phyloP scores from a whole-genome alignment of 2,888 invertebrate species.

The Norana najaformis region DNA sequence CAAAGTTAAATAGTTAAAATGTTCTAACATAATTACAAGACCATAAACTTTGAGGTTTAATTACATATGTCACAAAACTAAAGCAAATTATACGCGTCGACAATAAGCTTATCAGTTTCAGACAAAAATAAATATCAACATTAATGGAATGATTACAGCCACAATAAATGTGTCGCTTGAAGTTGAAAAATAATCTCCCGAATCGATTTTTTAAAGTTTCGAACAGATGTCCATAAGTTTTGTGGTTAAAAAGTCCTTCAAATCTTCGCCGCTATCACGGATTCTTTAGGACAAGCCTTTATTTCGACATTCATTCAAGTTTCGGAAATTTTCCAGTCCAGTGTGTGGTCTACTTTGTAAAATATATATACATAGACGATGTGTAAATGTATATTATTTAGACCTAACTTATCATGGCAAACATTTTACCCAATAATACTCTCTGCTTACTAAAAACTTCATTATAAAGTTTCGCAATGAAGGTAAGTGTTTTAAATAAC shows the following conservation, averaged over 20 bases:
- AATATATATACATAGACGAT: not conserved
- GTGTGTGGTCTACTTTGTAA: not conserved
- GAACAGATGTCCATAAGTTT: not conserved
- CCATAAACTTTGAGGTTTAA: conserved; percentile 18
- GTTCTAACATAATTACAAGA: not conserved
- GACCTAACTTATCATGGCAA: not conserved
- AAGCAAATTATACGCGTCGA: conserved; percentile 21
- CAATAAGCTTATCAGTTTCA: conserved; percentile 14
- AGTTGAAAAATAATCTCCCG: conserved; percentile 15
- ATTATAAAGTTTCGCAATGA: not conserved
- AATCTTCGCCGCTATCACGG: not conserved
- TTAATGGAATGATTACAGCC: conserved; percentile 20
- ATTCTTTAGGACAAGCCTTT: not conserved
- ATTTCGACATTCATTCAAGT: not conserved
- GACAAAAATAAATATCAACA: conserved; percentile 25
- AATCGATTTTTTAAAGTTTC: not conserved
- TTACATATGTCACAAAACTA: conserved; percentile 8
- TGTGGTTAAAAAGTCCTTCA: not conserved
- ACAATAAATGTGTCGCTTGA: not conserved
- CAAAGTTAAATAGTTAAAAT: not conserved
- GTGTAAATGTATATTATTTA: not conserved
- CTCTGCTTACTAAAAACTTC: not conserved
- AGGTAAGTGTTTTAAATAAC: not conserved
- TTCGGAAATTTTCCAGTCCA: conserved; percentile 5
- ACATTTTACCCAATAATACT: not conserved